These are phyloP conservation scores for Xenopus tropicalis DNA, from an alignment of 2,113 vertebrate genomes.

Conservation along the genomic window DNA sequence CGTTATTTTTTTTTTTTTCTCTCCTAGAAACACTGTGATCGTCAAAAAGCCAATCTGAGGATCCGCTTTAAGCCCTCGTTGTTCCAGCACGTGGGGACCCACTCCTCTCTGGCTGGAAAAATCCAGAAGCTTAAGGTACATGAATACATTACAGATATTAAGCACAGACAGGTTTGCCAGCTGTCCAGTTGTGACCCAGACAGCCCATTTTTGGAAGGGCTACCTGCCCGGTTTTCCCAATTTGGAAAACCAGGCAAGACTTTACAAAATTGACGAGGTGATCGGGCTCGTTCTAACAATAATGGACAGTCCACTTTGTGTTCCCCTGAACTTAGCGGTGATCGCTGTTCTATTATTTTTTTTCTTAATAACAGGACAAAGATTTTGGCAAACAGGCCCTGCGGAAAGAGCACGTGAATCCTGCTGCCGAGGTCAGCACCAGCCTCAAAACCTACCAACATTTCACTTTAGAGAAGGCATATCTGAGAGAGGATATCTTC, in stretches of 20 bases:
- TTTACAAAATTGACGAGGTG: too few species aligned
- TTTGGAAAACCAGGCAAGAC: too few species aligned
- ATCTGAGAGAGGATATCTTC: slow-evolving; percentile 95
- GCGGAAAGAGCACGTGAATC: slow-evolving; percentile 92
- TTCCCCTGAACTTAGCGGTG: too few species aligned
- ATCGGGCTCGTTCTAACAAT: too few species aligned
- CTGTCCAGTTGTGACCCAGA: too few species aligned
- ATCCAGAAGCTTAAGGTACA: slow-evolving; percentile 96
- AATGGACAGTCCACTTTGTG: too few species aligned
- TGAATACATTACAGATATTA: too few species aligned
- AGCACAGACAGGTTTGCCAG: too few species aligned
- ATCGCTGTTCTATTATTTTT: too few species aligned
- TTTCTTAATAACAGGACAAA: slow-evolving; percentile 89
- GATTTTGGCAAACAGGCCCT: slow-evolving; percentile 94
- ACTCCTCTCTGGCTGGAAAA: slow-evolving; percentile 95
- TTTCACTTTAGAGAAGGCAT: slow-evolving; percentile 97
- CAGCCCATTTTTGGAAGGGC: too few species aligned
- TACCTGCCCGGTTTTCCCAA: too few species aligned
- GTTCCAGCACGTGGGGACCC: slow-evolving; percentile 95
- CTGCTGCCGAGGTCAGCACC: slow-evolving; percentile 92
- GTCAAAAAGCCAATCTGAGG: slow-evolving; percentile 95
- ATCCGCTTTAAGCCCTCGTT: slow-evolving; percentile 97
- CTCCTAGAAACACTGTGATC: slow-evolving; percentile 92
- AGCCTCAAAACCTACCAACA: slow-evolving; percentile 99
- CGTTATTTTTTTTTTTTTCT: slow-evolving; percentile 17